Evolutionary conservation across 2,888 invertebrate species (phyloP), one percentile per base, ranked within the genome.

Genomic region (Ichneumoninae sp.): DNA sequence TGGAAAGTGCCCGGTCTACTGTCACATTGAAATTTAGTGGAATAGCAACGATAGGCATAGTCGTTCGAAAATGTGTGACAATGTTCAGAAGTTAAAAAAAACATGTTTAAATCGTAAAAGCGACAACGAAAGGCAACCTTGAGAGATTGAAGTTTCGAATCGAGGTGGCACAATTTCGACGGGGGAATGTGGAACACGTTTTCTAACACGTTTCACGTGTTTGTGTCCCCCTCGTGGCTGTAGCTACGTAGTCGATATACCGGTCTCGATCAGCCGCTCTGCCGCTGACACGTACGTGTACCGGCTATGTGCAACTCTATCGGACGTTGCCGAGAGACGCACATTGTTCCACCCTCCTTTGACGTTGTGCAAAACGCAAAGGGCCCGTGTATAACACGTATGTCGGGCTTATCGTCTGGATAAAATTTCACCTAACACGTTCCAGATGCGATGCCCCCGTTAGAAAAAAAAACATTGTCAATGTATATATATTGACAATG

Each of bases 271-370:
- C 54, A 78, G 60, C 33, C 22, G 62, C n/a, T 66, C 40, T 44
- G 54, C 54, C 26, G 30, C 66, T 57, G 76, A 76, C 76, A 54
- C 26, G 54, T 54, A 71, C n/a, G 54, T 71, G 33, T 44, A 50
- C 69, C 44, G n/a, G 1, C 33, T n/a, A 33, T 62, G 57, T 30
- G n/a, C 33, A 47, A 60, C 44, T 65, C 62, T 74, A 80, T 74
- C 57, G 33, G 74, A 33, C 50, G 74, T 68, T 75, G 69, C 60
- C 44, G 60, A 57, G 33, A 44, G 47, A 80, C 69, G 75, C 75
- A 75, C 62, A 70, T 75, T 70, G 80, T 69, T 69, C 62, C 60
- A 75, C 54, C 69, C 36, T 62, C 62, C 75, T 80, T 75, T 80
- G 80, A 80, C 75, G 36, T 70, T 16, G 13, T 16, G 62, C 19